These are phyloP conservation scores for Drosophila eohydei DNA, from an alignment of 2,888 invertebrate species.

Conservation along the genomic window DNA sequence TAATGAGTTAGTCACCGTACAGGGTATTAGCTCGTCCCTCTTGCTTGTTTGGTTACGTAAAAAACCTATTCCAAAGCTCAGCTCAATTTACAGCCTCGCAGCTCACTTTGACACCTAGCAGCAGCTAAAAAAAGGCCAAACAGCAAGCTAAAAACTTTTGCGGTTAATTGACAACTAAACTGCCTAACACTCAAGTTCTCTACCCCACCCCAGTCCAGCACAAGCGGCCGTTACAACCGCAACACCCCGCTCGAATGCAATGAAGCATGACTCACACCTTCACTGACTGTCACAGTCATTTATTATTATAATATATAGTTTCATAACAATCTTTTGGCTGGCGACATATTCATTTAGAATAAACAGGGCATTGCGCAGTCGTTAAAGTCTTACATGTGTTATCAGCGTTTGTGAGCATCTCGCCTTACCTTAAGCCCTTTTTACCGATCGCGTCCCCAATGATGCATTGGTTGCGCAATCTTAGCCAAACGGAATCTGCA, in stretches of 20 bases:
- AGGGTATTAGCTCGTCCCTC: conserved; percentile 3
- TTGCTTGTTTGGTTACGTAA: background rate
- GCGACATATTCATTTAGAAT: background rate
- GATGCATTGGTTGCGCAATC: conserved; percentile 37
- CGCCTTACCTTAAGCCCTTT: conserved; percentile 18
- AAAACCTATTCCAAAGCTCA: background rate
- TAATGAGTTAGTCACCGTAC: background rate
- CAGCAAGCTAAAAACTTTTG: conserved; percentile 42
- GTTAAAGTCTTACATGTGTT: background rate
- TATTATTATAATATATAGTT: background rate
- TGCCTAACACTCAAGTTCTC: conserved; percentile 36
- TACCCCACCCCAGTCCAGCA: background rate
- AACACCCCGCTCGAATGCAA: conserved; percentile 44
- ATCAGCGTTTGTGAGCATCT: conserved; percentile 3
- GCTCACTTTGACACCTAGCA: conserved; percentile 11
- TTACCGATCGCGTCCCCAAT: conserved; percentile 34
- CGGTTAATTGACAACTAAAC: conserved; percentile 70
- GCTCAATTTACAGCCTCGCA: conserved; percentile 33
- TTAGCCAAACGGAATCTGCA: conserved; percentile 6
- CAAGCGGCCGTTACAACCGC: background rate
- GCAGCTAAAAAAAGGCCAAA: conserved; percentile 31
- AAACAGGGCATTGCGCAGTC: background rate
- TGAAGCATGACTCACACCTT: conserved; percentile 69
- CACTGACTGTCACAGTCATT: conserved; percentile 65
- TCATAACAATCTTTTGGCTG: background rate